These are phyloP conservation scores for Mastomys coucha DNA, from an alignment of 2,113 vertebrate species.

Conservation along the genomic window DNA sequence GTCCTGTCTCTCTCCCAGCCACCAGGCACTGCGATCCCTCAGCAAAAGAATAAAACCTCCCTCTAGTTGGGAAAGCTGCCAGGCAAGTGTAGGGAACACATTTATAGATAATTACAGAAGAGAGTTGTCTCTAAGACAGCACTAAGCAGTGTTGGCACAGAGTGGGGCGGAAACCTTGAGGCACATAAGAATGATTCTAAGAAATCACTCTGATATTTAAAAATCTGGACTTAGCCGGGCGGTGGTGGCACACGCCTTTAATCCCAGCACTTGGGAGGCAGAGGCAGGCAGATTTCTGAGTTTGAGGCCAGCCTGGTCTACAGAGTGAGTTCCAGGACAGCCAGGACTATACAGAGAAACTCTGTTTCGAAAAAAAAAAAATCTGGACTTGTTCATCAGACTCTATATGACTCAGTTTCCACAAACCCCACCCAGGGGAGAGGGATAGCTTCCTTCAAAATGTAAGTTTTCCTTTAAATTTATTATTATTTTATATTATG, in stretches of 20 bases:
- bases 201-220: not conserved
- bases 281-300: too few relatives aligned
- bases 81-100: not conserved
- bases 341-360: too few relatives aligned
- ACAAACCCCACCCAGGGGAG: not conserved
- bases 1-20: not conserved
- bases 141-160: not conserved
- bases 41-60: not conserved
- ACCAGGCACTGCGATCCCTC: not conserved
- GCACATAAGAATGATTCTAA: not conserved
- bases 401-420: not conserved
- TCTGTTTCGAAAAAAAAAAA: too few relatives aligned
- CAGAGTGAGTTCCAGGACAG: too few relatives aligned
- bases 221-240: too few relatives aligned
- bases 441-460: not conserved
- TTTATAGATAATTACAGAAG: not conserved
- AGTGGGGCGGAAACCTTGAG: not conserved
- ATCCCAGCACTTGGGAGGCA: too few relatives aligned
- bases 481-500: not conserved
- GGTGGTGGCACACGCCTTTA: too few relatives aligned
- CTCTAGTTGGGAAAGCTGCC: not conserved
- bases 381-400: not conserved
- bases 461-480: not conserved
- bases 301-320: too few relatives aligned
- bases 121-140: not conserved